Percentiles rank a stretch among this genome's conserved stretches.
Conservation (phyloP, 2,797 vertebrate genomes). For the Nannoperca obscura region DNA sequence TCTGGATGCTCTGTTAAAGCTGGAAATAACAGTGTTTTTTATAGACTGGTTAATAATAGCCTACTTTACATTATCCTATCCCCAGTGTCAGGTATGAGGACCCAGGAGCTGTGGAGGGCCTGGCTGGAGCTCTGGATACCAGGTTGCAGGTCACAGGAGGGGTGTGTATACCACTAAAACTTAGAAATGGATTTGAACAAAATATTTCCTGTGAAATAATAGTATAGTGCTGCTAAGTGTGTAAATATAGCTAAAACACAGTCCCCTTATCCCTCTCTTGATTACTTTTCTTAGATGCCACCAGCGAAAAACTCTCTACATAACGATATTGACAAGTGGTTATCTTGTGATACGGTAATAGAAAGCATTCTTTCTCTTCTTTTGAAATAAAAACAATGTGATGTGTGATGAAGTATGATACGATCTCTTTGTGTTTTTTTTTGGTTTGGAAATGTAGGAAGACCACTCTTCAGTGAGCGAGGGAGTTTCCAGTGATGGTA, state of each 20-base stretch:
- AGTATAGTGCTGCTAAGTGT: background rate
- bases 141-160: constrained; percentile 93
- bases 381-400: background rate
- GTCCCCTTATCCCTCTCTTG: background rate
- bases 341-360: constrained; percentile 91
- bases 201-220: background rate
- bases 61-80: background rate
- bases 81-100: constrained; percentile 95
- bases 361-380: background rate
- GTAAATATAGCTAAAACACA: background rate
- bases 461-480: constrained; percentile 73
- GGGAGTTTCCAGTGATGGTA: constrained; percentile 85
- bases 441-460: constrained; percentile 64
- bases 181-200: background rate
- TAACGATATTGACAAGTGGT: constrained; percentile 93
- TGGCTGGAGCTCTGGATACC: constrained; percentile 93
- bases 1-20: too few species aligned
- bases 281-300: constrained; percentile 79
- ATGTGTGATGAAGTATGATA: background rate
- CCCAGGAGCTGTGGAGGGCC: constrained; percentile 92
- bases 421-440: constrained; percentile 28
- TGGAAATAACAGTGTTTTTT: background rate
- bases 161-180: constrained; percentile 80
- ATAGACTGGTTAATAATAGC: background rate
- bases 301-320: constrained; percentile 85